Percentiles rank a stretch among this genome's conserved stretches.
These are phyloP conservation scores for Cinara cedri DNA, from an alignment of 2,888 invertebrate genomes.

Conservation along the genomic window DNA sequence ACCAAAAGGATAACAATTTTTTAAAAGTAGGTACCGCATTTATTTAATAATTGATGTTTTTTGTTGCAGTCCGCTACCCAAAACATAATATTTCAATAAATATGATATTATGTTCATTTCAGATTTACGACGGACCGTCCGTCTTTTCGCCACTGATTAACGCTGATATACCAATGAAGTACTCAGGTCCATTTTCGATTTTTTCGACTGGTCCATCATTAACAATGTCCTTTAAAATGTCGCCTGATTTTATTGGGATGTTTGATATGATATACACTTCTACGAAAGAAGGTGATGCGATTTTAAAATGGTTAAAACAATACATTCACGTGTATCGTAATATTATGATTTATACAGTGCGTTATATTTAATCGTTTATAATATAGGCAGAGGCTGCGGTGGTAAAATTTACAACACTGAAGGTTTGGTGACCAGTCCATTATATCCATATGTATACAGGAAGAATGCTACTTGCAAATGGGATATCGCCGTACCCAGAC, in stretches of 20 bases:
- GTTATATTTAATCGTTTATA: neutral
- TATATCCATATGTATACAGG: conserved; percentile 73
- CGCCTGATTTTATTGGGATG: accelerated
- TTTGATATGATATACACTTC: conserved; percentile 32
- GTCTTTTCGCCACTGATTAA: neutral
- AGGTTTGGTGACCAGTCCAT: conserved; percentile 79
- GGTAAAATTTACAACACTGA: conserved; percentile 73
- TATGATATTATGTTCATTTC: neutral
- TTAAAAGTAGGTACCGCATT: conserved; percentile 9
- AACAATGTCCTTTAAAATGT: neutral
- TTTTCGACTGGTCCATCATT: conserved; percentile 29
- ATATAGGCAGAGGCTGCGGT: conserved; percentile 73
- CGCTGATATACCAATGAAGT: no score
- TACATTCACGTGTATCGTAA: neutral
- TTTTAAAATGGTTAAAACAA: no score
- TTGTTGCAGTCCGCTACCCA: no score
- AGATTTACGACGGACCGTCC: conserved; percentile 27
- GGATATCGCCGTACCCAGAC: conserved; percentile 62
- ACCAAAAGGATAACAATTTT: neutral
- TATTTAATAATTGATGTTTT: no score
- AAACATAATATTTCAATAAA: no score
- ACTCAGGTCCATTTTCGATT: neutral
- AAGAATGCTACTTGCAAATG: conserved; percentile 67
- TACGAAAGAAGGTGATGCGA: conserved; percentile 25
- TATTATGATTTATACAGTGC: neutral